phyloP scores from a whole-genome alignment of 2,797 vertebrate species.

The Taenioides sp. region DNA sequence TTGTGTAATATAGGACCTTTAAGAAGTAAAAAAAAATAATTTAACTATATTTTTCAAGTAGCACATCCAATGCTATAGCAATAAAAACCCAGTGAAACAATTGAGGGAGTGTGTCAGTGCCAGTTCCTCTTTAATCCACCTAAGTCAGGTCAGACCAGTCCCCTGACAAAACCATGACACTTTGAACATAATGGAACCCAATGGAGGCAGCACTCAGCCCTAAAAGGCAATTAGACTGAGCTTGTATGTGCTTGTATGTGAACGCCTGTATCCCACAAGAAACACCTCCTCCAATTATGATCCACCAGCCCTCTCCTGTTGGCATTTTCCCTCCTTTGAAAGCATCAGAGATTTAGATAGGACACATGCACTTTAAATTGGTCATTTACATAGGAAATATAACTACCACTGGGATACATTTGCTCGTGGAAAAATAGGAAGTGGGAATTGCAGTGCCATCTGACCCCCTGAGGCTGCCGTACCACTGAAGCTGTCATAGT shows the following conservation, averaged over 20 bases:
- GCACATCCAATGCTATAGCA: neutral
- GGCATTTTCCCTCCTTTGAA: conserved; percentile 36
- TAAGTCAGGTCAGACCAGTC: neutral
- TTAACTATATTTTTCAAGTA: no score
- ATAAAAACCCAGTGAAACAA: neutral
- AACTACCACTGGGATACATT: neutral
- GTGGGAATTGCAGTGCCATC: neutral
- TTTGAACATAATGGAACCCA: conserved; percentile 23
- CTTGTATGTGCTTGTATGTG: neutral
- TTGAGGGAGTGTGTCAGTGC: neutral
- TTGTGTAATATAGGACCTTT: no score
- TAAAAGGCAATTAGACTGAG: conserved; percentile 10
- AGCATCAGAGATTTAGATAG: conserved; percentile 28
- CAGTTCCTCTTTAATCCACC: neutral
- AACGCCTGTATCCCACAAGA: conserved; percentile 15
- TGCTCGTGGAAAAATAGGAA: neutral
- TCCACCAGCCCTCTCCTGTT: conserved; percentile 15
- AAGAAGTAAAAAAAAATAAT: no score
- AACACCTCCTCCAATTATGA: conserved; percentile 39
- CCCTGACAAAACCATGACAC: conserved; percentile 2
- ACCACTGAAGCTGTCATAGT: neutral
- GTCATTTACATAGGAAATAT: conserved; percentile 31
- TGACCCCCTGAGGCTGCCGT: neutral
- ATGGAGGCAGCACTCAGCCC: conserved; percentile 28
- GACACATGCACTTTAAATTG: conserved; percentile 23